Evolutionary conservation across 2,888 invertebrate genomes (phyloP).

Genomic region (Platynereis dumerilii): DNA sequence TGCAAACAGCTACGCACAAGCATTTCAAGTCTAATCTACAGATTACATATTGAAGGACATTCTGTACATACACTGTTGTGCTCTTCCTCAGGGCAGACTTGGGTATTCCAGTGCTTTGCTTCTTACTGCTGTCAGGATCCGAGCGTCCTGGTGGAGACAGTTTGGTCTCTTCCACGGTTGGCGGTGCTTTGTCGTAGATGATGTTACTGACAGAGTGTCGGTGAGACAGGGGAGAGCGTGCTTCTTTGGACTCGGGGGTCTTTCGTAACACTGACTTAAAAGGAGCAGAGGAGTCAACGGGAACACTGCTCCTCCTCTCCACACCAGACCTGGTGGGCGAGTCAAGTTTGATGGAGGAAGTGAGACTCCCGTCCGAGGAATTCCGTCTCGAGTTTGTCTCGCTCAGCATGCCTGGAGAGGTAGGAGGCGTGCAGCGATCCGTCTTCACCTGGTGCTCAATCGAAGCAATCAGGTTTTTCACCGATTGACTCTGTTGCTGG

Average conservation of each 20-base stretch:
- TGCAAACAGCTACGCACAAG: too few species aligned
- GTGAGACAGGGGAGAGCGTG: constrained; percentile 11
- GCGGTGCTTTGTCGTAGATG: constrained; percentile 29
- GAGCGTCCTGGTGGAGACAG: constrained; percentile 12
- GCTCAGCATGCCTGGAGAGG: constrained; percentile 12
- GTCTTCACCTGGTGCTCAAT: constrained; percentile 71
- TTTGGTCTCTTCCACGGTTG: constrained; percentile 31
- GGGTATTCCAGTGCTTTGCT: constrained; percentile 33
- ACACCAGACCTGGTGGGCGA: constrained; percentile 14
- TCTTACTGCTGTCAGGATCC: constrained; percentile 23
- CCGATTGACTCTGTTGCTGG: constrained; percentile 70
- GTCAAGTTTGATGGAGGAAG: constrained; percentile 26
- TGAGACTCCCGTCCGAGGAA: constrained; percentile 52
- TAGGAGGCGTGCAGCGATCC: constrained; percentile 20
- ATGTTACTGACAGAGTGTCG: constrained; percentile 34
- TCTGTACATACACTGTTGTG: background rate
- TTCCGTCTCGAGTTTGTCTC: constrained; percentile 68
- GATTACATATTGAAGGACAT: too few species aligned
- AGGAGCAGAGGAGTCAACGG: constrained; percentile 2
- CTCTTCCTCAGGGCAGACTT: constrained; percentile 28
- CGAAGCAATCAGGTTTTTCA: constrained; percentile 88
- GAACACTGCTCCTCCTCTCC: constrained; percentile 22
- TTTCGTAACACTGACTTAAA: constrained; percentile 27
- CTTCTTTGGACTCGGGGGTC: constrained; percentile 24
- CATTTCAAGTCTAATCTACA: too few species aligned